Percentiles rank a stretch among this genome's conserved stretches.
Evolutionary conservation across 2,113 vertebrate species (phyloP).

Genomic region (Porphyrio hochstetteri): DNA sequence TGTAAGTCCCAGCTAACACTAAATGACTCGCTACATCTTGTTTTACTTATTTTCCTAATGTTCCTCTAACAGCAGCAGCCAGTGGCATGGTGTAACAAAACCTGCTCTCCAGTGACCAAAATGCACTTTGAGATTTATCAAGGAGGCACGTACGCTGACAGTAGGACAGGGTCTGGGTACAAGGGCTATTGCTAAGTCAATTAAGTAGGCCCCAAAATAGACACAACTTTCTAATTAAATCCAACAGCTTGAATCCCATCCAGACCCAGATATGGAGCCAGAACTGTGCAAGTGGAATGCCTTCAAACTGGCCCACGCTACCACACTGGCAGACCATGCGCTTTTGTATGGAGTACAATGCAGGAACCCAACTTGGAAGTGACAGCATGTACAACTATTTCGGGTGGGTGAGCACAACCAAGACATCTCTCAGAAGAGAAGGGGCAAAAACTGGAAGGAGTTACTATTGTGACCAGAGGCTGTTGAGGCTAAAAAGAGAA

Average conservation of each 20-base stretch:
- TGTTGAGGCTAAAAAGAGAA: neutral
- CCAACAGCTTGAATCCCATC: conserved; percentile 16
- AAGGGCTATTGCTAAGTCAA: neutral
- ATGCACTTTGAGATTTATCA: neutral
- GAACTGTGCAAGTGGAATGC: neutral
- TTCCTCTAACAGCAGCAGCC: neutral
- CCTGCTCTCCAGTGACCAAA: neutral
- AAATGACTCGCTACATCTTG: neutral
- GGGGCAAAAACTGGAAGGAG: neutral
- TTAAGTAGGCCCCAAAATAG: conserved; percentile 26
- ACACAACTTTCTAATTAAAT: conserved; percentile 41
- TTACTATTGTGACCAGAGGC: neutral
- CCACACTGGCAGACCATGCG: accelerated
- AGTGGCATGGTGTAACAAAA: neutral
- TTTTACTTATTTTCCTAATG: neutral
- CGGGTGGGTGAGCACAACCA: neutral
- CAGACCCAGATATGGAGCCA: neutral
- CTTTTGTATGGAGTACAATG: neutral
- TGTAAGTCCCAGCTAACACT: neutral
- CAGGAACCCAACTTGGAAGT: neutral
- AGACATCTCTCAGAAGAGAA: neutral
- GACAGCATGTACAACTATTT: neutral
- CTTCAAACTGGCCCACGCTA: accelerated
- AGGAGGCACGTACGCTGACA: neutral
- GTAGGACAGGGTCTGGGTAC: neutral